Conservation (phyloP, 2,888 invertebrate species). For the Trilocha varians region DNA sequence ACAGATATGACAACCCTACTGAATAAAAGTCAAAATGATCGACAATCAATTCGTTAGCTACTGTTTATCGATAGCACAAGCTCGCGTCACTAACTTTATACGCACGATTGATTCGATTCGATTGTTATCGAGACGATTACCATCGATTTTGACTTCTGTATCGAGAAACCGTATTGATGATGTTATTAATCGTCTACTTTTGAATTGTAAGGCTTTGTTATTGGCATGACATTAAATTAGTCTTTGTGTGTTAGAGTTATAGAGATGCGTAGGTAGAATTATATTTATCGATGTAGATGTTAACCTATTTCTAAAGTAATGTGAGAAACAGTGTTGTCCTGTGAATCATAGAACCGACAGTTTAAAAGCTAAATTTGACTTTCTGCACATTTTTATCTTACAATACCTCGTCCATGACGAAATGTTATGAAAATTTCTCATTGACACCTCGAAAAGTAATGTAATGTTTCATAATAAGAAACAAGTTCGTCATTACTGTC, state of each 20-base stretch:
- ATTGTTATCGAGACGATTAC: conserved; percentile 15
- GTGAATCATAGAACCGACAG: no score
- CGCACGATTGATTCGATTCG: conserved; percentile 20
- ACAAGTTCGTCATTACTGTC: not conserved
- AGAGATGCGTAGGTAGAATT: not conserved
- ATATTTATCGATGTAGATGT: no score
- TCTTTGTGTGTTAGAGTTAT: not conserved
- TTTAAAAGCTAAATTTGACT: no score
- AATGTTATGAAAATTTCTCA: no score
- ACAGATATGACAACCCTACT: conserved; percentile 1
- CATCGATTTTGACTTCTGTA: conserved; percentile 6
- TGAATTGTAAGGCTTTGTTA: not conserved
- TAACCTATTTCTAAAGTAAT: no score
- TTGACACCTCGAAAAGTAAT: not conserved
- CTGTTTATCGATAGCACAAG: conserved; percentile 31
- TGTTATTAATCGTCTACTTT: not conserved
- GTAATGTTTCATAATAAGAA: not conserved
- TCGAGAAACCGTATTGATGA: conserved; percentile 17
- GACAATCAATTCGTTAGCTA: conserved; percentile 38
- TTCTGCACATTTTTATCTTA: no score
- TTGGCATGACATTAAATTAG: not conserved
- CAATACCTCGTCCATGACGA: no score
- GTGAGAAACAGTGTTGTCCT: no score
- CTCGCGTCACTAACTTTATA: conserved; percentile 30
- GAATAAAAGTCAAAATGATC: conserved; percentile 13